A percentile compares a stretch with the other conserved stretches of the same genome.
Evolutionary conservation across 2,797 vertebrate genomes (phyloP).

Genomic region (Chanos chanos): DNA sequence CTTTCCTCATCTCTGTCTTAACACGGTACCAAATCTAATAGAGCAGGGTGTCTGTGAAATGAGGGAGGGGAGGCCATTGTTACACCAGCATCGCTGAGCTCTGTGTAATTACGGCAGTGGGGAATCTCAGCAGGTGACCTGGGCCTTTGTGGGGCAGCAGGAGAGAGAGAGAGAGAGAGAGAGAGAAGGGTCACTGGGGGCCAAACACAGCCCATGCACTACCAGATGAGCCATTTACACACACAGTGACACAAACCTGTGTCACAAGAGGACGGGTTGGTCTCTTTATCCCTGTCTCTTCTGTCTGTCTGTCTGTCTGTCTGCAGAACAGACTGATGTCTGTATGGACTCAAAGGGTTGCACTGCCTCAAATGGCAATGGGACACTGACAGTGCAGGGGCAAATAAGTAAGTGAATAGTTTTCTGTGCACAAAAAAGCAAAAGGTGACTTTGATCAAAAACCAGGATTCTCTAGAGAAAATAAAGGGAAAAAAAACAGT

Average conservation of each 20-base stretch:
- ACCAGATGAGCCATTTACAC: conserved; percentile 36
- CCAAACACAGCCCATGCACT: conserved; percentile 29
- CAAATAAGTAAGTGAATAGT: no score
- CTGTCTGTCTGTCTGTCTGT: no score
- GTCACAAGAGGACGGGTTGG: conserved; percentile 21
- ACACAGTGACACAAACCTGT: conserved; percentile 20
- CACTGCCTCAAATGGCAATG: no score
- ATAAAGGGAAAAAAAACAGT: no score
- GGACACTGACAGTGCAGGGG: no score
- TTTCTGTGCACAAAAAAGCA: no score
- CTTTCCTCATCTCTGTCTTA: conserved; percentile 21
- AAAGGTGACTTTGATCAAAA: no score
- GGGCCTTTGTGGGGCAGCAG: conserved; percentile 13
- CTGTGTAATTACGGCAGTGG: conserved; percentile 44
- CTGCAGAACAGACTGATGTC: no score
- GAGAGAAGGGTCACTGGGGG: conserved; percentile 24
- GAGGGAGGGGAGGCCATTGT: conserved; percentile 30
- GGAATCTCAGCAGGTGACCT: conserved; percentile 32
- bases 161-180: background rate
- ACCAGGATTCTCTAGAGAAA: no score
- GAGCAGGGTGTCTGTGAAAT: conserved; percentile 37
- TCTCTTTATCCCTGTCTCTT: no score
- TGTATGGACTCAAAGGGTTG: no score
- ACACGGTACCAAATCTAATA: conserved; percentile 43
- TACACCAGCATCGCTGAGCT: conserved; percentile 45